Evolutionary conservation across 2,113 vertebrate species (phyloP), one percentile per base, ranked within the genome.

Genomic region (Sorex araneus): DNA sequence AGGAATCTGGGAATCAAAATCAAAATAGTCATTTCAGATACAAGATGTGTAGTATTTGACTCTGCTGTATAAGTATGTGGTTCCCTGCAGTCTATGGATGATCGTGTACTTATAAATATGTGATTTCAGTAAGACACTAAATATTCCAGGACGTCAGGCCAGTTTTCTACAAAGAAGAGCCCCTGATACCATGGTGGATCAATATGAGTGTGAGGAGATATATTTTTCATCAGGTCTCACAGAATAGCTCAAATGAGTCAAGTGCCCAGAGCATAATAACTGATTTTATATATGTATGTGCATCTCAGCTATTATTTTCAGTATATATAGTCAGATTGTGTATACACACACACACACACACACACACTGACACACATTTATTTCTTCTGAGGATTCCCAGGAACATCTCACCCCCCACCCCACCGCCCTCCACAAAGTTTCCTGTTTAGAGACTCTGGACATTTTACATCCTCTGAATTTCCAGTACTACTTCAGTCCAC

Each of bases 371-470:
- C 6, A 80, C 8, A 8, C 9, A 69, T 25, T 19, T 36, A 4
- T 83, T 85, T 94, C 57, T 71, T 67, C 36, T 76, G 70, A 75
- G 18, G 13, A 83, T 7, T 36, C 21, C 34, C 27, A 1, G 18
- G 75, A 90, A 82, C 43, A 9, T 12, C 8, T 74, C 32, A 73
- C 89, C 50, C 21, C 23, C 18, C 4, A 50, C n/a, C n/a, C 8
- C 13, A 54, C 18, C 21, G 0, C 57, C 19, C 3, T 71, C 8
- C 12, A 23, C 13, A 36, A 92, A 40, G 74, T 73, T 94, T 92
- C 54, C 77, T 40, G 88, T 69, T 43, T 79, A 86, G 23, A 75
- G 27, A 74, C 82, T 93, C 80, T 18, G 5, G 11, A 50, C 36
- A 67, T 45, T 91, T 83, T 0, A 0, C 6, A 69, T 54, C 25